phyloP scores from a whole-genome alignment of 2,797 vertebrate species.

The Acanthiza pusilla region DNA sequence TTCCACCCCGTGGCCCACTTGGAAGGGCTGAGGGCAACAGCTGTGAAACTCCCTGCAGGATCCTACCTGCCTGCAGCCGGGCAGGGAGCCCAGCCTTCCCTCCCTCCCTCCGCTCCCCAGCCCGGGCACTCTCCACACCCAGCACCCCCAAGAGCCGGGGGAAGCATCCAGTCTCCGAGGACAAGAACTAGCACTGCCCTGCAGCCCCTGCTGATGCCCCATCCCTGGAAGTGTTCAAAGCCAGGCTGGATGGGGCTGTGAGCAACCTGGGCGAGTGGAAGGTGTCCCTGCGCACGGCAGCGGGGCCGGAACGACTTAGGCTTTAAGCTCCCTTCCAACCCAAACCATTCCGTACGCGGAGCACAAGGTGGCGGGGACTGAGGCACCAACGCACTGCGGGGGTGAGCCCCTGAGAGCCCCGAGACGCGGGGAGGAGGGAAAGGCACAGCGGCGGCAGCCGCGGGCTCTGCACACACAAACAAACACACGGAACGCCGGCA shows the following conservation, averaged over 20 bases:
- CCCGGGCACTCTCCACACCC: not conserved
- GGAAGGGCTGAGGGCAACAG: not conserved
- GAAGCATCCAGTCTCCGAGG: rapidly evolving
- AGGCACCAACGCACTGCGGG: not conserved
- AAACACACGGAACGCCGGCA: not conserved
- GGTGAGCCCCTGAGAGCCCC: not conserved
- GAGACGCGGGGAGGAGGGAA: rapidly evolving
- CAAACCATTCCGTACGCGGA: rapidly evolving
- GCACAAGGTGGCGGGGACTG: not conserved
- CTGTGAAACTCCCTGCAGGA: constrained; percentile 6
- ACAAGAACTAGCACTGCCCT: rapidly evolving
- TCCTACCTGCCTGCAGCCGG: constrained; percentile 31
- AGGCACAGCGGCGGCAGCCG: rapidly evolving
- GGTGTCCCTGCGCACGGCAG: not conserved
- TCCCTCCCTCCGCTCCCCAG: not conserved
- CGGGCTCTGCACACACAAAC: too few relatives aligned
- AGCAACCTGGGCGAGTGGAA: not conserved
- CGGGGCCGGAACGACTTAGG: rapidly evolving
- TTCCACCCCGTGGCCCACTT: constrained; percentile 4
- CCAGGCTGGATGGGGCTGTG: not conserved
- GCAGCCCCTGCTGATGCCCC: not conserved
- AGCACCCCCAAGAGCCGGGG: not conserved
- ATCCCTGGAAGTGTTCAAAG: not conserved
- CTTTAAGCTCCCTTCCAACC: not conserved
- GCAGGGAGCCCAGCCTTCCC: not conserved